phyloP scores from a whole-genome alignment of 2,797 vertebrate genomes.

The Acanthornis magna region DNA sequence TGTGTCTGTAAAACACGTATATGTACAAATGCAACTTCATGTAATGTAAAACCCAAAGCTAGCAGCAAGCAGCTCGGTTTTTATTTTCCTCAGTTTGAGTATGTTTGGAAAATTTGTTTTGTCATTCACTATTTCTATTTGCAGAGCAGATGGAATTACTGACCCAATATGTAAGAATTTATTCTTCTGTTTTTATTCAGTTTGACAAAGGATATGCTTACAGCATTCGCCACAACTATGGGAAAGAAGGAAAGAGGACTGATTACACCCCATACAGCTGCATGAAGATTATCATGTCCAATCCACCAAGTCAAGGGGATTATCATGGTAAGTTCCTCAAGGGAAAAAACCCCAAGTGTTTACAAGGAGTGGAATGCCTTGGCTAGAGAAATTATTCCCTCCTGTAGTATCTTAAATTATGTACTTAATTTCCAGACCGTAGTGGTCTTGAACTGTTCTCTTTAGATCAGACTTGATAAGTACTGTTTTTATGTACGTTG shows the following conservation, averaged over 20 bases:
- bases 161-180: slow-evolving; percentile 60
- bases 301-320: slow-evolving; percentile 93
- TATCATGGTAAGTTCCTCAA: slow-evolving; percentile 87
- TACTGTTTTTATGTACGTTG: not conserved
- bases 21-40: not conserved
- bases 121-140: slow-evolving; percentile 74
- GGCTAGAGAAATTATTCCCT: not conserved
- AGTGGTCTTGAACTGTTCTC: not conserved
- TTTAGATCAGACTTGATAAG: not conserved
- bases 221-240: slow-evolving; percentile 93
- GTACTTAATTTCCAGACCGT: not conserved
- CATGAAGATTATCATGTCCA: slow-evolving; percentile 98
- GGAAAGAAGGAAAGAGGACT: slow-evolving; percentile 94
- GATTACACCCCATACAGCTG: slow-evolving; percentile 99
- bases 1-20: not conserved
- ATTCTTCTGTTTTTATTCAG: slow-evolving; percentile 72
- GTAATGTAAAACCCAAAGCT: not conserved
- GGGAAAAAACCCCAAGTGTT: not conserved
- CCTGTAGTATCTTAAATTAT: not conserved
- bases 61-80: not conserved
- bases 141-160: slow-evolving; percentile 71
- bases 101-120: slow-evolving; percentile 36
- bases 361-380: not conserved
- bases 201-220: slow-evolving; percentile 99
- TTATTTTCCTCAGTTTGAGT: not conserved